A percentile compares a stretch with the other conserved stretches of the same genome.
phyloP scores from a whole-genome alignment of 2,888 invertebrate genomes.

The Tetrapedia diversipes region DNA sequence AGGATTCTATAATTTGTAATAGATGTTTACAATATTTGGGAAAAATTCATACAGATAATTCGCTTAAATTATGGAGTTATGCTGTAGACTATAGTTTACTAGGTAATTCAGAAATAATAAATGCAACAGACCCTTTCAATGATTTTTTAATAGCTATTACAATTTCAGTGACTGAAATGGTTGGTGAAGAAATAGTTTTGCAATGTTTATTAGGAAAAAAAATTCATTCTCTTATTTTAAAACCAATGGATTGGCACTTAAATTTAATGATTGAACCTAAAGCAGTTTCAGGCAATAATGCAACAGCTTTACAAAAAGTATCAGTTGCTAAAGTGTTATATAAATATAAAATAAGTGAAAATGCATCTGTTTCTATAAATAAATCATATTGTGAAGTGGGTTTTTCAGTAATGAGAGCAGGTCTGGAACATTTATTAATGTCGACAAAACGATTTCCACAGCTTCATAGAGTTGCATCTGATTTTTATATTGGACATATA shows the following conservation, averaged over 20 bases:
- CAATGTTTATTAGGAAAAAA: conserved; percentile 70
- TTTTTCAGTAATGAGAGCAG: conserved; percentile 75
- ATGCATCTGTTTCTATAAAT: conserved; percentile 61
- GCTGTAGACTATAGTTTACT: conserved; percentile 69
- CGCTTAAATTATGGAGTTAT: conserved; percentile 79
- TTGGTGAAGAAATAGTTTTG: conserved; percentile 74
- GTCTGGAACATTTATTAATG: conserved; percentile 74
- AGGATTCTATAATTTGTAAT: conserved; percentile 72
- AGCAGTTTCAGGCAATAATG: conserved; percentile 39
- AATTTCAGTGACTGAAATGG: conserved; percentile 67
- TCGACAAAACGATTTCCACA: conserved; percentile 78
- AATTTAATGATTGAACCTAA: conserved; percentile 72
- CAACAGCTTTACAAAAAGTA: conserved; percentile 63
- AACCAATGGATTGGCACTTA: conserved; percentile 77
- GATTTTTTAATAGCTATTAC: conserved; percentile 77
- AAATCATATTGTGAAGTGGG: conserved; percentile 73
- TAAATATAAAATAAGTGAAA: conserved; percentile 72
- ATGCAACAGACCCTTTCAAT: conserved; percentile 66
- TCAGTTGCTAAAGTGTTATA: conserved; percentile 78
- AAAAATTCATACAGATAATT: conserved; percentile 58
- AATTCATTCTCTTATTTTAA: conserved; percentile 73
- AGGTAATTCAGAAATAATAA: conserved; percentile 24
- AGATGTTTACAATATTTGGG: conserved; percentile 77
- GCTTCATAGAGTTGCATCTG: conserved; percentile 72
- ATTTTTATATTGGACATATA: conserved; percentile 77